phyloP scores from a whole-genome alignment of 1,140 invertebrate genomes.

The Papilio helenus region DNA sequence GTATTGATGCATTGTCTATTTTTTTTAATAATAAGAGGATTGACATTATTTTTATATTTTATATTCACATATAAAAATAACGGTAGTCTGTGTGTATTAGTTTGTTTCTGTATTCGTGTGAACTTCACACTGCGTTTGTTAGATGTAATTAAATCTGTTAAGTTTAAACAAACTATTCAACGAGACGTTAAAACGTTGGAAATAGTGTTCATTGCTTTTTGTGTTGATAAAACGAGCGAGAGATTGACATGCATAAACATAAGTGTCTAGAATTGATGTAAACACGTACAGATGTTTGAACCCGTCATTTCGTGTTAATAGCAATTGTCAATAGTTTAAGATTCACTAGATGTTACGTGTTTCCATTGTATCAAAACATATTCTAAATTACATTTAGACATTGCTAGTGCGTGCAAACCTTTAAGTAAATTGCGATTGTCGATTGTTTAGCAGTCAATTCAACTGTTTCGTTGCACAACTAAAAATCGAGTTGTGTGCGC shows the following conservation, averaged over 20 bases:
- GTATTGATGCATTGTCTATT: too few species aligned
- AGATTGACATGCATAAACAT: constrained; percentile 14
- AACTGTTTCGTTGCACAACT: too few species aligned
- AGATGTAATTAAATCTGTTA: not conserved
- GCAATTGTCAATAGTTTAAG: not conserved
- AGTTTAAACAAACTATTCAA: not conserved
- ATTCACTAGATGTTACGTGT: not conserved
- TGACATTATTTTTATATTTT: too few species aligned
- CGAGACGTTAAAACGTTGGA: not conserved
- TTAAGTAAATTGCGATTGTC: too few species aligned
- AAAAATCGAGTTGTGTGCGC: too few species aligned
- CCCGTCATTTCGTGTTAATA: not conserved
- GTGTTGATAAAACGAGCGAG: not conserved
- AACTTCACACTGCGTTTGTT: not conserved
- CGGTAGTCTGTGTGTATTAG: not conserved
- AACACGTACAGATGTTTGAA: not conserved
- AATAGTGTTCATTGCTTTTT: not conserved
- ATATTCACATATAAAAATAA: too few species aligned
- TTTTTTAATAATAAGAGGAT: too few species aligned
- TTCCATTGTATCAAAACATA: not conserved
- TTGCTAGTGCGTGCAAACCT: too few species aligned
- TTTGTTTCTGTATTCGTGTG: not conserved
- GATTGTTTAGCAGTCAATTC: too few species aligned
- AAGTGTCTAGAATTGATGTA: not conserved
- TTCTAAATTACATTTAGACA: too few species aligned